Evolutionary conservation across 2,113 vertebrate species (phyloP), one percentile per base, ranked within the genome.

Genomic region (Fukomys damarensis): DNA sequence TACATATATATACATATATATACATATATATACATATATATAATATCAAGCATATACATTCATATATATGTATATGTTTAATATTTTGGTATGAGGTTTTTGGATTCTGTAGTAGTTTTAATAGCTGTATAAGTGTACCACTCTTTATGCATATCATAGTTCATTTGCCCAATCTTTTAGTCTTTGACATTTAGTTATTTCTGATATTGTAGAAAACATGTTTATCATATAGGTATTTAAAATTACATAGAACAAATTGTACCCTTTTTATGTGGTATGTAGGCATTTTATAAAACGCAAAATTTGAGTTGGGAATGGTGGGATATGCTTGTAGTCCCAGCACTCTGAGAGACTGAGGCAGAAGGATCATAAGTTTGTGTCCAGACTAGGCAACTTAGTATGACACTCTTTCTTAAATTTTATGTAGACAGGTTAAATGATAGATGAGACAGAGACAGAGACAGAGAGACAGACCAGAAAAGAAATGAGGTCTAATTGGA

Each of bases 211-310:
- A 84, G 92, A 89, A 74, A 89, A 30, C 24, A 58, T 80, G 46
- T 61, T 94, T 89, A 46, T 81, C 52, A 52, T 81, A 1, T 63
- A 88, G 52, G 22, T 90, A 65, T 93, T 95, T 97, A 93, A 94
- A 95, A 87, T 84, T 86, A 96, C 77, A 68, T 58, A 68, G 30
- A 4, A 14, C 54, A 85, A 91, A 30, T 89, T 88, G 19, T 14
- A 63, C 26, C 32, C 52, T 43, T 7, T 46, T 49, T 87, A 66
- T 52, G 10, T 74, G 28, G 10, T 65, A 28, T 86, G 35, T 43
- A 89, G 74, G 92, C 13, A 54, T 83, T 94, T 94, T 14, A 65
- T 72, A 76, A 79, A 94, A 94, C 41, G 77, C 81, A 88, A n/a
- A 32, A 35, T 54, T 74, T 74, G 70, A 43, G 24, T 43, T 52